Conservation (phyloP, 64 coral and sea anemone species). For the Actinia equina region DNA sequence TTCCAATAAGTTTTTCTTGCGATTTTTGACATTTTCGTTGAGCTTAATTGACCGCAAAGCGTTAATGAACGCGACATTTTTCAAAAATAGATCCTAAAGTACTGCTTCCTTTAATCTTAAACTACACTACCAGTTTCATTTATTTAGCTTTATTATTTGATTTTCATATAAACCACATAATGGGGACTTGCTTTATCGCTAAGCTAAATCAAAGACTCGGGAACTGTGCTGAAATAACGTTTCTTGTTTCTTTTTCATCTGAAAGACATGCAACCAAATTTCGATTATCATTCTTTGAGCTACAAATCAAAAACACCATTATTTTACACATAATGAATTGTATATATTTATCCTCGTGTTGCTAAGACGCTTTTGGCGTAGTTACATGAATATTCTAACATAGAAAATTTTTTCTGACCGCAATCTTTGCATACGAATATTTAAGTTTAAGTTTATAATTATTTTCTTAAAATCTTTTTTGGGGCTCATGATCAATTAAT, state of each 20-base stretch:
- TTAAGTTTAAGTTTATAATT: too few species aligned
- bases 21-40: background rate
- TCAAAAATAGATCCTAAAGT: background rate
- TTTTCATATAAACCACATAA: background rate
- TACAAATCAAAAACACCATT: background rate
- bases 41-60: background rate
- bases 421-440: too few species aligned
- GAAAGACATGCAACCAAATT: background rate
- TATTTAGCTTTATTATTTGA: background rate
- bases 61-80: background rate
- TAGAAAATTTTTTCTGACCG: too few species aligned
- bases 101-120: background rate
- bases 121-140: slow-evolving; percentile 15
- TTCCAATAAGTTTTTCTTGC: background rate
- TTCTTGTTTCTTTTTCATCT: too few species aligned
- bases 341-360: background rate
- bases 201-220: background rate
- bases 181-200: background rate
- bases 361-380: background rate
- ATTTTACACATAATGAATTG: background rate
- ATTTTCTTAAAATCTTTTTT: too few species aligned
- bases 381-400: background rate
- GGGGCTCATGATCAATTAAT: too few species aligned
- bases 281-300: background rate
- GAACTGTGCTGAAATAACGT: too few species aligned